phyloP scores from a whole-genome alignment of 2,113 vertebrate species.

The Epinephelus lanceolatus region DNA sequence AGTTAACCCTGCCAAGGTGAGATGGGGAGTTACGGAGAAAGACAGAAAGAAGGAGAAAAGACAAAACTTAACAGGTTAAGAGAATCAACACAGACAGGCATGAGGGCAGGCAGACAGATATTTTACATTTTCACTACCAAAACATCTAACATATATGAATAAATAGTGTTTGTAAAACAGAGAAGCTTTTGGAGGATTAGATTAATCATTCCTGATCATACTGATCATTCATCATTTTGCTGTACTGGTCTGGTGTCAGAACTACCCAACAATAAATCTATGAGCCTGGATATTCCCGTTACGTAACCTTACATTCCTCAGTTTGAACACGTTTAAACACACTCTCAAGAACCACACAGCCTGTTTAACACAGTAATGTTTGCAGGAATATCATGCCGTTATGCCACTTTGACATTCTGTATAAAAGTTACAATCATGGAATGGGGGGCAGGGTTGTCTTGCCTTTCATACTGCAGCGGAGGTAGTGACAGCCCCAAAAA shows the following conservation, averaged over 20 bases:
- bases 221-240: neutral
- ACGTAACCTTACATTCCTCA: neutral
- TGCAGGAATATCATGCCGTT: no score
- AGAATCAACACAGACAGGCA: neutral
- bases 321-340: neutral
- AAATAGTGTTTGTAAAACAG: neutral
- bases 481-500: no score
- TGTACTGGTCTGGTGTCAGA: neutral
- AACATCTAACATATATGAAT: neutral
- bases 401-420: no score
- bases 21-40: constrained; percentile 4
- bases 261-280: constrained; percentile 1
- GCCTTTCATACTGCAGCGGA: no score
- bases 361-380: no score
- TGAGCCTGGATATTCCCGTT: neutral
- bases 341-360: neutral
- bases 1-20: constrained; percentile 29
- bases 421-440: no score
- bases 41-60: neutral
- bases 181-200: neutral
- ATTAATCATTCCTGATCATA: neutral
- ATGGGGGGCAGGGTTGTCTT: no score
- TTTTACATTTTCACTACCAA: neutral
- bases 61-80: neutral
- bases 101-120: neutral